A percentile compares a stretch with the other conserved stretches of the same genome.
These are phyloP conservation scores for Sminthurinus signatus DNA, from an alignment of 1,140 invertebrate genomes.

Conservation along the genomic window DNA sequence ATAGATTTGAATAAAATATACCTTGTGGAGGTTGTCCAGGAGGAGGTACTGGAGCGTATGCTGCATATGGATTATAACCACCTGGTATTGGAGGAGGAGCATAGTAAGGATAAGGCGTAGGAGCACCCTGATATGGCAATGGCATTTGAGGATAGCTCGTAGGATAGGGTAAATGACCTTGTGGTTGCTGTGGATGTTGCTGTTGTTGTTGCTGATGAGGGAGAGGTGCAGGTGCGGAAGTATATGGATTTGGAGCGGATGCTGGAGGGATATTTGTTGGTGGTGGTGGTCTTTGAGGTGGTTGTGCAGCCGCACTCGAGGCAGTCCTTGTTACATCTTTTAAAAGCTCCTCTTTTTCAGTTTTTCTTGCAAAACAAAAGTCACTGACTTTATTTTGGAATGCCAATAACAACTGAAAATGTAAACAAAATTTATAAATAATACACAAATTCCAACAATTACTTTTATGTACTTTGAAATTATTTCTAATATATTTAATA, in stretches of 20 bases:
- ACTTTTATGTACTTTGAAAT: too few species aligned
- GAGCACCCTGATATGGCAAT: constrained; percentile 51
- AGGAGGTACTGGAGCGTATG: constrained; percentile 56
- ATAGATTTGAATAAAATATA: constrained; percentile 14
- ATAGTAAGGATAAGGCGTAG: constrained; percentile 58
- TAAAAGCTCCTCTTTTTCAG: constrained; percentile 95
- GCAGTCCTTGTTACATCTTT: constrained; percentile 65
- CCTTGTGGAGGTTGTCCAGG: too few species aligned
- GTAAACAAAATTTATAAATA: constrained; percentile 16
- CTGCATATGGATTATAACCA: constrained; percentile 76
- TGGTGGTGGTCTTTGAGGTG: constrained; percentile 43
- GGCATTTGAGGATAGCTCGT: constrained; percentile 58
- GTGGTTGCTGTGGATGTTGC: constrained; percentile 57
- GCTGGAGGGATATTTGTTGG: constrained; percentile 40
- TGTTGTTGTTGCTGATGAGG: constrained; percentile 16
- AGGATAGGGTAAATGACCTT: constrained; percentile 61
- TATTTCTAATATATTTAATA: too few species aligned
- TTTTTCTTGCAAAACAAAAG: constrained; percentile 97
- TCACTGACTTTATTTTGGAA: constrained; percentile 98
- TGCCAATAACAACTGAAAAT: constrained; percentile 71
- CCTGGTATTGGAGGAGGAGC: constrained; percentile 70
- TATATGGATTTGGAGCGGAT: constrained; percentile 33
- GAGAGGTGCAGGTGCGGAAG: constrained; percentile 33
- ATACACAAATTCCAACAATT: too few species aligned
- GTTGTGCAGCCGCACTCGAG: constrained; percentile 45